Evolutionary conservation across 2,888 invertebrate genomes (phyloP), one percentile per base, ranked within the genome.

Genomic region (Scrobipalpa costella): DNA sequence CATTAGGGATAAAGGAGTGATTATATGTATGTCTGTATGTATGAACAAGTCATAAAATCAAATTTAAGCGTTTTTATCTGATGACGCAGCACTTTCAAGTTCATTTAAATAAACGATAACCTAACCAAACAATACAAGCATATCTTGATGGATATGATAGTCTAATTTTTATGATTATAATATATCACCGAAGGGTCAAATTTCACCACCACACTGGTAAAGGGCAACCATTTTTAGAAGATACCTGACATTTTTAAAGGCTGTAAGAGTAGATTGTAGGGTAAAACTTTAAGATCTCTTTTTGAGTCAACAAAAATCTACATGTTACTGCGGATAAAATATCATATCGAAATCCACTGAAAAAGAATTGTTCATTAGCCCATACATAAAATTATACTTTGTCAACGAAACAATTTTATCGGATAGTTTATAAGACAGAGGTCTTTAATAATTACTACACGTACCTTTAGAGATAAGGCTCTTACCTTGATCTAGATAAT

Each of bases 71-170:
- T n/a, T n/a, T n/a, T n/a, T n/a, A n/a, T n/a, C n/a, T n/a, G n/a
- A n/a, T n/a, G n/a, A 9, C 2, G 38, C 11, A 7, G 6, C 38
- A 7, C 38, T 38, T 8, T 11, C 8, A 38, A 38, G 11, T 34
- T 34, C 34, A 8, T 38, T 38, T 11, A 38, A 6, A 38, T 34
- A 38, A 6, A 38, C 7, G 38, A 38, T 38, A 38, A 38, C 38
- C 2, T 52, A 52, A 5, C 27, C 6, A 2, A 8, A 21, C 27
- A 19, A 13, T 13, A 6, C 9, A 11, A 27, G 8, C 7, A 27
- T 52, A 52, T 52, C 52, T 52, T 52, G 52, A 52, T 52, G 27
- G 19, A 52, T 52, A 19, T 52, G 52, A n/a, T n/a, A n/a, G n/a
- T n/a, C 19, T 52, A 27, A 6, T 5, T 13, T 2, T 47, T 6